phyloP scores from a whole-genome alignment of 2,113 vertebrate species.

The Grallaria varia region DNA sequence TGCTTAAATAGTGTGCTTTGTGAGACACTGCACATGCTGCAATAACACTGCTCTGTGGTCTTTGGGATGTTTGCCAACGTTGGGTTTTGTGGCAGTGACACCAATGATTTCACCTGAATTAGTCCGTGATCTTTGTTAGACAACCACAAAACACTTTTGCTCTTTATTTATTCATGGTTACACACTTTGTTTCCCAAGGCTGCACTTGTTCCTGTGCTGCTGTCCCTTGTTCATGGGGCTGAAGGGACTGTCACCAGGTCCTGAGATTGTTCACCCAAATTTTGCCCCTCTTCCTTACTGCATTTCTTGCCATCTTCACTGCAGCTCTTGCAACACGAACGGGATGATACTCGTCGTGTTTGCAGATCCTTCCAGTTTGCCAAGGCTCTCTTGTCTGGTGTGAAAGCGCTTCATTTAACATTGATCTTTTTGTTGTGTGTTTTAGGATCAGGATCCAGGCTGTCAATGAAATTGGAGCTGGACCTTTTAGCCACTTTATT shows the following conservation, averaged over 20 bases:
- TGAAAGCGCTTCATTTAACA: not conserved
- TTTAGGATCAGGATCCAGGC: slow-evolving; percentile 90
- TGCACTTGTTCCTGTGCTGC: not conserved
- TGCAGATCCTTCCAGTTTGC: not conserved
- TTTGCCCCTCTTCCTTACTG: not conserved
- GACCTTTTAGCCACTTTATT: slow-evolving; percentile 86
- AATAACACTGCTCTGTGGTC: not conserved
- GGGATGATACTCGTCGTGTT: not conserved
- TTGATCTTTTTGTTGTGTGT: not conserved
- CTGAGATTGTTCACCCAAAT: not conserved
- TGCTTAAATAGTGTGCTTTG: not conserved
- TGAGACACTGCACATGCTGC: not conserved
- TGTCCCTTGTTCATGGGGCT: not conserved
- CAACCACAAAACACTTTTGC: not conserved
- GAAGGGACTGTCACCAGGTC: not conserved
- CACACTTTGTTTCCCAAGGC: not conserved
- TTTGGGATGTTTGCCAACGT: not conserved
- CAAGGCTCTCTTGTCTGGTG: rapidly evolving
- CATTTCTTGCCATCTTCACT: not conserved
- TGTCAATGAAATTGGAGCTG: slow-evolving; percentile 89
- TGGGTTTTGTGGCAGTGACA: not conserved
- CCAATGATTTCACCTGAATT: not conserved
- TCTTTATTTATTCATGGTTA: not conserved
- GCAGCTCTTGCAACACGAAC: not conserved
- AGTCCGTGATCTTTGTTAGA: not conserved